A percentile compares a stretch with the other conserved stretches of the same genome.
phyloP scores from a whole-genome alignment of 2,797 vertebrate species.

The Pseudotriccus pelzelni region DNA sequence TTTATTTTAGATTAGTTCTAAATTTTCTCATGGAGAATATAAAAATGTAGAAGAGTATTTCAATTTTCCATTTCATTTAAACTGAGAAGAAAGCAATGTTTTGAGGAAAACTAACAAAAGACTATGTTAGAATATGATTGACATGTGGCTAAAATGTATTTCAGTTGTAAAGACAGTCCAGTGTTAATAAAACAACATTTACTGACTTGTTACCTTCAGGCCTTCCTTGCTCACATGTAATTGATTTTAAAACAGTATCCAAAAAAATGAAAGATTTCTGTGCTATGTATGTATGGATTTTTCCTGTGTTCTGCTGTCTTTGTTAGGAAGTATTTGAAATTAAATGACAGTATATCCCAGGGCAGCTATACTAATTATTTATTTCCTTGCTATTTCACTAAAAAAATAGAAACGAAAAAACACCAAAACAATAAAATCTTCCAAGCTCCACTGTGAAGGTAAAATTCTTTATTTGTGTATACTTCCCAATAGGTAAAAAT shows the following conservation, averaged over 20 bases:
- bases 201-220: slow-evolving; percentile 35
- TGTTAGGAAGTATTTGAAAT: slow-evolving; percentile 17
- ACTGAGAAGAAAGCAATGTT: slow-evolving; percentile 70
- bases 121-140: slow-evolving; percentile 57
- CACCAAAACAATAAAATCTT: not conserved
- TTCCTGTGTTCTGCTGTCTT: not conserved
- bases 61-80: slow-evolving; percentile 75
- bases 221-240: slow-evolving; percentile 14
- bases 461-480: not conserved
- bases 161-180: slow-evolving; percentile 44
- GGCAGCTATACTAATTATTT: not conserved
- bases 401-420: not conserved
- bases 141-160: slow-evolving; percentile 59
- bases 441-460: not conserved
- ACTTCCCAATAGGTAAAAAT: not conserved
- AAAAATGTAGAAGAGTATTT: slow-evolving; percentile 72
- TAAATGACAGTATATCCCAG: slow-evolving; percentile 6
- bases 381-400: not conserved
- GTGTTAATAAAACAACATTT: slow-evolving; percentile 50
- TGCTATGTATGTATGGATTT: slow-evolving; percentile 26
- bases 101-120: slow-evolving; percentile 68
- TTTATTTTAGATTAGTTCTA: slow-evolving; percentile 71
- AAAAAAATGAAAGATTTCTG: not conserved
- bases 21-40: slow-evolving; percentile 61
- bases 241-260: slow-evolving; percentile 57